These are phyloP conservation scores for Gastrophysa polygoni DNA, from an alignment of 2,888 invertebrate genomes.

Conservation along the genomic window DNA sequence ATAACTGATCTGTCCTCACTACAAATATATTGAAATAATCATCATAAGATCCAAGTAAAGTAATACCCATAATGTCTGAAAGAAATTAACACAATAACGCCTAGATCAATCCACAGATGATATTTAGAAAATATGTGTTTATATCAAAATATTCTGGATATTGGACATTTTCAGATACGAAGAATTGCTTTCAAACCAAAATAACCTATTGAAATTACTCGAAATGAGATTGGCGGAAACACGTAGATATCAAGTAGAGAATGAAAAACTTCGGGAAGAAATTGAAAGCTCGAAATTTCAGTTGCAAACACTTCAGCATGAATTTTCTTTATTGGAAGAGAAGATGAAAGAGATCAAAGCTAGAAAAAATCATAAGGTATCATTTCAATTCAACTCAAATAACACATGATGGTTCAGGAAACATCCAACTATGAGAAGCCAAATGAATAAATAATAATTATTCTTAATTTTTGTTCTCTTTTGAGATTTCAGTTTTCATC, in stretches of 20 bases:
- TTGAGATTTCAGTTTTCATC: no score
- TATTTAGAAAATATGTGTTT: not conserved
- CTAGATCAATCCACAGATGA: not conserved
- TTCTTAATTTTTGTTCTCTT: no score
- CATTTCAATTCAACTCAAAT: no score
- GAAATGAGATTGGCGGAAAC: slow-evolving; percentile 49
- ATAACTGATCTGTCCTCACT: no score
- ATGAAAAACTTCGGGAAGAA: slow-evolving; percentile 43
- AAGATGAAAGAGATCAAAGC: slow-evolving; percentile 46
- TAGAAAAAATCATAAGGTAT: slow-evolving; percentile 47
- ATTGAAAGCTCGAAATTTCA: slow-evolving; percentile 39
- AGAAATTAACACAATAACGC: no score
- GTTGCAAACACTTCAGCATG: slow-evolving; percentile 36
- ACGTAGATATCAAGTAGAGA: slow-evolving; percentile 48
- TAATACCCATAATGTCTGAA: no score
- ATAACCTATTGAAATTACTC: slow-evolving; percentile 50
- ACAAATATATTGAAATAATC: no score
- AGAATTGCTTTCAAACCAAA: slow-evolving; percentile 50
- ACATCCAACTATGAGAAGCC: no score
- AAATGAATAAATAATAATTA: no score
- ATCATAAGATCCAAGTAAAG: no score
- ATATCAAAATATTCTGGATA: not conserved
- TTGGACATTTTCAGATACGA: slow-evolving; percentile 45
- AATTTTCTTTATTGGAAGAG: slow-evolving; percentile 41
- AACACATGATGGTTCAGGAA: no score